Conservation (phyloP, 2,113 vertebrate genomes). For the Osmerus mordax region DNA sequence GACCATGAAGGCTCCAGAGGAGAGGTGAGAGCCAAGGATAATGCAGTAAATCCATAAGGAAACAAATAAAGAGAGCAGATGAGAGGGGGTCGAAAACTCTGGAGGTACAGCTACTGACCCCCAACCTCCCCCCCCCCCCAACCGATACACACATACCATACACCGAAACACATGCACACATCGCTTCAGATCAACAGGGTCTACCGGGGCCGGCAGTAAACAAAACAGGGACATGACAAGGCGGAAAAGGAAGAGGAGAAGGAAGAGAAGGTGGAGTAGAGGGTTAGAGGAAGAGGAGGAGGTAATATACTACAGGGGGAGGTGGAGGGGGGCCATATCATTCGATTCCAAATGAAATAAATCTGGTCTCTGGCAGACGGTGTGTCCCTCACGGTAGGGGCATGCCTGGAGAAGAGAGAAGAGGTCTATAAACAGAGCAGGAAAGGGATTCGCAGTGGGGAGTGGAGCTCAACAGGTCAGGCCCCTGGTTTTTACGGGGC, state of each 20-base stretch:
- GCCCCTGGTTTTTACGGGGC: not conserved
- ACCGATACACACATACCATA: not conserved
- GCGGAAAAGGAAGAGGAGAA: not conserved
- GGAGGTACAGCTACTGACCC: not conserved
- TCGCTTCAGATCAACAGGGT: not conserved
- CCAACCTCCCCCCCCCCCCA: not conserved
- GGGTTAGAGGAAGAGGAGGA: no score
- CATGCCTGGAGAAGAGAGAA: constrained; percentile 35
- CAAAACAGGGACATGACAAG: not conserved
- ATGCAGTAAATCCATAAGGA: no score
- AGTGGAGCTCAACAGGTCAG: constrained; percentile 5
- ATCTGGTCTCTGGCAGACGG: constrained; percentile 36
- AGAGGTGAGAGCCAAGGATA: no score
- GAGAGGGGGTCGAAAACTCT: no score
- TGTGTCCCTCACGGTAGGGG: constrained; percentile 29
- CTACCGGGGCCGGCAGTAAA: not conserved
- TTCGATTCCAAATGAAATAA: constrained; percentile 57
- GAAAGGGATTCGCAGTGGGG: constrained; percentile 37
- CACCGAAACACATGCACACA: not conserved
- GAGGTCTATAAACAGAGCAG: constrained; percentile 42
- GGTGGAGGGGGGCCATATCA: constrained; percentile 19
- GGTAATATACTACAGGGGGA: not conserved
- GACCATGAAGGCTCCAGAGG: no score
- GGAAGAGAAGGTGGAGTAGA: not conserved
- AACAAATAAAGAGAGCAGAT: no score